These are phyloP conservation scores for Carettochelys insculpta DNA, from an alignment of 2,113 vertebrate genomes.

Conservation along the genomic window DNA sequence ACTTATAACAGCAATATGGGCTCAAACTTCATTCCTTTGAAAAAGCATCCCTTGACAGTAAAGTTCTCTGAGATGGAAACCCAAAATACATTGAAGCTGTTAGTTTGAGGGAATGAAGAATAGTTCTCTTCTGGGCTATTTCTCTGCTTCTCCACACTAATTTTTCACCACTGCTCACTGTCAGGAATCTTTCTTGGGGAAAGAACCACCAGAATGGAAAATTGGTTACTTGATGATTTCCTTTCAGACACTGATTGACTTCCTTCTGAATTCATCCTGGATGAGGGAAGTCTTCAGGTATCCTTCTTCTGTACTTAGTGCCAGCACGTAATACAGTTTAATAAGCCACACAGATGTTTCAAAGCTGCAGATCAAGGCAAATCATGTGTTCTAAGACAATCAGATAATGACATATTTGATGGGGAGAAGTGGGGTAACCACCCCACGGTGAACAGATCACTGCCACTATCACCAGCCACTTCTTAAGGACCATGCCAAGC, in stretches of 20 bases:
- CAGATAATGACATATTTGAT: no score
- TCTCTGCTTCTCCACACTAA: neutral
- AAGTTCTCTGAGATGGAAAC: neutral
- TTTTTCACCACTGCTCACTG: neutral
- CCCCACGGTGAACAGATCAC: neutral
- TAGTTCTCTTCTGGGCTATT: neutral
- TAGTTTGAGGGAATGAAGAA: neutral
- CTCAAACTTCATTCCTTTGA: neutral
- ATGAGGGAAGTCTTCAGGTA: neutral
- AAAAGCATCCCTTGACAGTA: neutral
- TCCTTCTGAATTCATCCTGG: neutral
- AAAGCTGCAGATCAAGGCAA: neutral
- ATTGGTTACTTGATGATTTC: rapidly evolving
- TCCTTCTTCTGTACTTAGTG: rapidly evolving
- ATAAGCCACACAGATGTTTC: neutral
- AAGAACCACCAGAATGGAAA: neutral
- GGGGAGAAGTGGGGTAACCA: neutral
- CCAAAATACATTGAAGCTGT: neutral
- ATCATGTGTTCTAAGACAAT: neutral
- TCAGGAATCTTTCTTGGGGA: neutral
- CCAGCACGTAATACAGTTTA: neutral
- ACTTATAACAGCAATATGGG: rapidly evolving
- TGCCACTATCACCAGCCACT: rapidly evolving
- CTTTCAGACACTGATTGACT: neutral
- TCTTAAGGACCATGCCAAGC: rapidly evolving